A percentile compares a stretch with the other conserved stretches of the same genome.
These are phyloP conservation scores for Pungitius pungitius DNA, from an alignment of 2,113 vertebrate genomes.

Conservation along the genomic window DNA sequence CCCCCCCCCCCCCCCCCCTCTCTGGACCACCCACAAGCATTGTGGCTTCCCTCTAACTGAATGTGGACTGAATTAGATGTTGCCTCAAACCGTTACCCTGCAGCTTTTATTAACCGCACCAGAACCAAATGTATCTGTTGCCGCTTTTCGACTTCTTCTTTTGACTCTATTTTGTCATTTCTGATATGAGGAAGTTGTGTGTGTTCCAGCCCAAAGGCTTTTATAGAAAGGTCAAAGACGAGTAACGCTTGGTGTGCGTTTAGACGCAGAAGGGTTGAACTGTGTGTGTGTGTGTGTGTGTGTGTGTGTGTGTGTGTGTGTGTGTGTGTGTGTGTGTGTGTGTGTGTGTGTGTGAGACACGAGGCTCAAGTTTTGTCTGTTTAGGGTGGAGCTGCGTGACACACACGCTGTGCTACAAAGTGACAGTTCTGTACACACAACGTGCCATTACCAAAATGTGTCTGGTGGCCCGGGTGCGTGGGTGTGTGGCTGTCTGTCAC, in stretches of 20 bases:
- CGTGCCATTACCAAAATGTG: neutral
- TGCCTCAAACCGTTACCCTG: constrained; percentile 41
- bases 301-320: too few relatives aligned
- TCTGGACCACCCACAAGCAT: constrained; percentile 63
- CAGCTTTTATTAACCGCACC: constrained; percentile 63
- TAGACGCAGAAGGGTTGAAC: constrained; percentile 11
- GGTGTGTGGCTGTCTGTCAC: constrained; percentile 8
- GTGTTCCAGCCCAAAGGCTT: constrained; percentile 16
- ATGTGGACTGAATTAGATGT: constrained; percentile 60
- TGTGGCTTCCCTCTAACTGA: constrained; percentile 58
- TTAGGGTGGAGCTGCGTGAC: constrained; percentile 38
- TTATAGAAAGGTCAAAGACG: constrained; percentile 11
- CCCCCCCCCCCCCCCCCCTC: constrained; percentile 51
- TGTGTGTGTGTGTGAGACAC: neutral
- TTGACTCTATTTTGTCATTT: constrained; percentile 29
- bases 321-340: too few relatives aligned
- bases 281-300: neutral
- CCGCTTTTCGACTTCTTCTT: constrained; percentile 57
- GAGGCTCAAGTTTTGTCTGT: constrained; percentile 22
- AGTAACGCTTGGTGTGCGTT: neutral
- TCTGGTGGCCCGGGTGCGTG: constrained; percentile 8
- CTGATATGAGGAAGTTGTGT: constrained; percentile 42
- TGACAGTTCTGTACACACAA: constrained; percentile 17
- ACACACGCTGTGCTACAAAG: constrained; percentile 7
- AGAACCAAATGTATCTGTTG: constrained; percentile 63